Evolutionary conservation across 2,797 vertebrate species (phyloP), one percentile per base, ranked within the genome.

Genomic region (Hozukius guyotensis): DNA sequence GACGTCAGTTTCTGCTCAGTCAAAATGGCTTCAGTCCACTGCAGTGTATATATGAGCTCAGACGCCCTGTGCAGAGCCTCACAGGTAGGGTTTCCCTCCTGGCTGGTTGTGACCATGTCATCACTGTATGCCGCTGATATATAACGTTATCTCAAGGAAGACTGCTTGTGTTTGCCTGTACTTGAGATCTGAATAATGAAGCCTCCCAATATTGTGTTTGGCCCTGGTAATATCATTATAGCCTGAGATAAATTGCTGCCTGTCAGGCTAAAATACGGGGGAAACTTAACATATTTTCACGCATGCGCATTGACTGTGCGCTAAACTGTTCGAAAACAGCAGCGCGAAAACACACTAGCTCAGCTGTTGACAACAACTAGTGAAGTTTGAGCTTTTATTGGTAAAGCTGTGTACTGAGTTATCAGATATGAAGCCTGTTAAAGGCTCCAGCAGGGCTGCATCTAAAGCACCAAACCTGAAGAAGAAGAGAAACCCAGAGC

Each of bases 401-500:
- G 1, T 1, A 6, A 8, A 27, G 1, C 6, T 6, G 2, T 16
- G 7, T 22, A 13, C 16, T 0, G 34, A 38, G 14, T 46, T 36
- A 34, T 38, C 20, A 29, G 31, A 18, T 0, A 93, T 92, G 78
- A 95, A 94, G 60, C 92, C 94, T 3, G 68, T 62, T 0, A 90
- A 94, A 69, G 94, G 89, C 0, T 96, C 95, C 2, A 42, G 57
- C 9, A 89, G 94, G 46, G 57, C 77, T 18, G 63, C 93, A 2
- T 87, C 91, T 2, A 84, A 85, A 65, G 69, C 25, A 27, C 93
- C 94, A 1, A 87, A 61, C 2, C 0, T 5, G 5, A 92, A 89
- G 77, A 64, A 31, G 18, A 91, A 75, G 60, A 75, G 46, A 13
- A 76, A 70, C 22, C 0, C 32, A 1, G 10, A 9, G 0, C 18